Base-by-base conservation (phyloP, 2,797 vertebrate species). In the Chaetophractus vellerosus region DNA sequence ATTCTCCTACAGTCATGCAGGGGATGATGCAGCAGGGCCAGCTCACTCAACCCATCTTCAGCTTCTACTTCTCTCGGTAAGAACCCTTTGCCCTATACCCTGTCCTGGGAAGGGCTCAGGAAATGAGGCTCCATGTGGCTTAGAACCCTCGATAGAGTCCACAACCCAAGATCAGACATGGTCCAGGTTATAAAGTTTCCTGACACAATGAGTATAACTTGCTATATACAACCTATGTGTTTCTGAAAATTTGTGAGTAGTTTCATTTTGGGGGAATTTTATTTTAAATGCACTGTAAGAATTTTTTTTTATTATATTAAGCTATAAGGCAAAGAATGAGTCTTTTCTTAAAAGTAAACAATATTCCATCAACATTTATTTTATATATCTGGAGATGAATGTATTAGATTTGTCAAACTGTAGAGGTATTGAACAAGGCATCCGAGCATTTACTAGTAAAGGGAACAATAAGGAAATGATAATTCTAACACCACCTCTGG, bases 41-140 rank as follows among this genome's bases (percentile, higher is more conserved):
- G 48, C 99, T 99, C 1, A 80, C 98, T 4, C 6, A 98, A 71
- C 98, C 98, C 36, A 0, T 98, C 93, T 98, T 99, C 96, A 98
- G 98, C 93, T 98, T 99, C 97, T 99, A 98, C 87, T 98, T 99
- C 81, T 98, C 98, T 28, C 97, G 98, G 99, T 99, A 95, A 93
- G 75, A 6, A 3, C 15, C 2, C 0, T 0, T 18, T 28, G 6
- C 31, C 28, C 16, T 16, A 18, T 26, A 8, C 0, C 0, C 31
- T n/a, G 9, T 19, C 31, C 28, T 9, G 9, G 26, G 59, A 52
- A 50, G 28, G 36, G 9, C 10, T 64, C 15, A 63, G 64, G 28
- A 23, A 52, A 26, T 6, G 9, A 72, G n/a, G 28, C 33, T 21
- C 45, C 16, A 1, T 24, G 33, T 8, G 33, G 23, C 0, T 64